Evolutionary conservation across 2,888 invertebrate species (phyloP).

Genomic region (Hypomecis atomaria): DNA sequence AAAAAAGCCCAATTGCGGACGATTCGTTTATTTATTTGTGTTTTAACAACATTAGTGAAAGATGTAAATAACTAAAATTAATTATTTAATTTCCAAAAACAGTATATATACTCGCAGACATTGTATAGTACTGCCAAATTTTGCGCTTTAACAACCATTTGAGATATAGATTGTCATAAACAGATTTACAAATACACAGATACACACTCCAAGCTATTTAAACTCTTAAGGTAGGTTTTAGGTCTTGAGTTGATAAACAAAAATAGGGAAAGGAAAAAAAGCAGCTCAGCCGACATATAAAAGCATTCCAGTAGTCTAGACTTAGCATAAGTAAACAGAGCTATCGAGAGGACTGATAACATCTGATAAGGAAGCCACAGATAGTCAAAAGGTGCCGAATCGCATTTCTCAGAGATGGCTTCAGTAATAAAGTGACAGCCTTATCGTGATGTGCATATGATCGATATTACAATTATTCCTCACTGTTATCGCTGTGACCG

Average conservation of each 20-base stretch:
- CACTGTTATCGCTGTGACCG: neutral
- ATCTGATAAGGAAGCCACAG: constrained; percentile 18
- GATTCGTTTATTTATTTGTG: too few species aligned
- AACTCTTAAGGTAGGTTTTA: too few species aligned
- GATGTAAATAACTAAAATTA: too few species aligned
- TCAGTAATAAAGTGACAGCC: constrained; percentile 20
- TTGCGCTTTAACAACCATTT: too few species aligned
- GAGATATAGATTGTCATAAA: too few species aligned
- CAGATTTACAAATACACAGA: too few species aligned
- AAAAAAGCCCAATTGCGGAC: too few species aligned
- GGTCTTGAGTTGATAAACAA: neutral
- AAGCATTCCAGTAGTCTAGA: constrained; percentile 12
- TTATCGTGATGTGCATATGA: constrained; percentile 12
- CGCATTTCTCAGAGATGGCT: neutral
- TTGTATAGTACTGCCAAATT: too few species aligned
- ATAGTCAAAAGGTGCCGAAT: constrained; percentile 10
- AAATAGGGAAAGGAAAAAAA: neutral
- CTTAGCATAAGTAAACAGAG: constrained; percentile 13
- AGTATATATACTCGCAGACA: too few species aligned
- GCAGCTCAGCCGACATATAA: neutral
- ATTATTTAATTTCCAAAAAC: too few species aligned
- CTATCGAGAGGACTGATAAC: constrained; percentile 17
- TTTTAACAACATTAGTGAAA: too few species aligned
- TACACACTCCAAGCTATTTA: too few species aligned
- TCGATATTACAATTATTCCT: constrained; percentile 10